A percentile compares a stretch with the other conserved stretches of the same genome.
Conservation (phyloP, 1,140 invertebrate species). For the Ceratina calcarata region DNA sequence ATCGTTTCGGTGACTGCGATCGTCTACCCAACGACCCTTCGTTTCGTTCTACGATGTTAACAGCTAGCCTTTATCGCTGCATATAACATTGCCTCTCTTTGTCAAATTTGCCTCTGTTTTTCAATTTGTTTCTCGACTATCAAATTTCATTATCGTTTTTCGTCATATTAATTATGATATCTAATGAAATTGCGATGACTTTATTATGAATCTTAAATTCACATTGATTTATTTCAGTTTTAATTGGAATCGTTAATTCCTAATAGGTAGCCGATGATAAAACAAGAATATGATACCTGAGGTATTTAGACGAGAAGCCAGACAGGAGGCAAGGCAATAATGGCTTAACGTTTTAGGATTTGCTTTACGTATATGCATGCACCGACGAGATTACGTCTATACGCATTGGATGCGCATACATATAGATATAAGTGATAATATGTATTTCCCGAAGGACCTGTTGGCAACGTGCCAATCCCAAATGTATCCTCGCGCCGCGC, state of each 20-base stretch:
- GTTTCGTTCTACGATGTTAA: not conserved
- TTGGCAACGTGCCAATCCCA: conserved; percentile 31
- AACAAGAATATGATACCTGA: too few species aligned
- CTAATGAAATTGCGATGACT: too few species aligned
- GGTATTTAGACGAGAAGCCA: too few species aligned
- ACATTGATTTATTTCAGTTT: too few species aligned
- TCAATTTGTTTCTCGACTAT: too few species aligned
- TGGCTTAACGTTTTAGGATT: not conserved
- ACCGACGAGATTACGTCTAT: not conserved
- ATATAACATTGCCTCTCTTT: not conserved
- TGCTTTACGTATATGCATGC: not conserved
- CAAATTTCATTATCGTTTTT: too few species aligned
- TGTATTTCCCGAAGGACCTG: conserved; percentile 38
- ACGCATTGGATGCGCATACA: too few species aligned
- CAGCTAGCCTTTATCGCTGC: not conserved
- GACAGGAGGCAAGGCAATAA: not conserved
- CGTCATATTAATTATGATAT: too few species aligned
- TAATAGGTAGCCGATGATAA: too few species aligned
- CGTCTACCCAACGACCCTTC: not conserved
- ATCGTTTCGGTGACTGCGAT: not conserved
- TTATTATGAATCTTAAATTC: too few species aligned
- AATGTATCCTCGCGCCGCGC: conserved; percentile 16
- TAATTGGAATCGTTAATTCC: too few species aligned
- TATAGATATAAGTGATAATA: conserved; percentile 8
- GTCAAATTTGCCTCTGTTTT: too few species aligned